phyloP scores from a whole-genome alignment of 2,888 invertebrate species.

The Clepsis dumicolana region DNA sequence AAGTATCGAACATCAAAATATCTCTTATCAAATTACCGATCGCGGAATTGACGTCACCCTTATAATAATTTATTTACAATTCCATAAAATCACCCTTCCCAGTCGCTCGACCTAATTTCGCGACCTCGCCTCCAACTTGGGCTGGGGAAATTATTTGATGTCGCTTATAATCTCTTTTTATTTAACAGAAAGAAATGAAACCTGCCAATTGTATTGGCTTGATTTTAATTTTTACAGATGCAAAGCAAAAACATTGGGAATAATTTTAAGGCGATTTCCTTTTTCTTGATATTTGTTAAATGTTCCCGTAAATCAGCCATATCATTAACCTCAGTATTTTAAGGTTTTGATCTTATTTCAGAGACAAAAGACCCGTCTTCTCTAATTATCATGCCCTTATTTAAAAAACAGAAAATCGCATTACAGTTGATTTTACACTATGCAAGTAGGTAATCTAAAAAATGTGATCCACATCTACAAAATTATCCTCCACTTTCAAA shows the following conservation, averaged over 20 bases:
- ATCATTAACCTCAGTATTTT: no score
- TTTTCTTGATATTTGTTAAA: neutral
- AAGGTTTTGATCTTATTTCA: no score
- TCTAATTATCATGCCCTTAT: no score
- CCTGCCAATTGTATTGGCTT: conserved; percentile 21
- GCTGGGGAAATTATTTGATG: conserved; percentile 34
- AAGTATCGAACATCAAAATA: conserved; percentile 8
- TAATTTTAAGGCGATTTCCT: neutral
- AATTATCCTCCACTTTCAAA: neutral
- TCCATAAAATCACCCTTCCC: conserved; percentile 26
- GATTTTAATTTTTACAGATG: conserved; percentile 4
- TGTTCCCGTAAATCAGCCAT: no score
- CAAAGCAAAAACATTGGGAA: neutral
- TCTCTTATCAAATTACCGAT: conserved; percentile 25
- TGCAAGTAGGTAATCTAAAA: no score
- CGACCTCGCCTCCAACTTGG: conserved; percentile 27
- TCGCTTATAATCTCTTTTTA: conserved; percentile 31
- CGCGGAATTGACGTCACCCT: conserved; percentile 15
- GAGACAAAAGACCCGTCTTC: no score
- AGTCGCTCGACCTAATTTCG: conserved; percentile 35
- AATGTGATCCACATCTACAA: no score
- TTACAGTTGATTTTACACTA: no score
- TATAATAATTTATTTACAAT: conserved; percentile 35
- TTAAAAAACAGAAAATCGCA: no score
- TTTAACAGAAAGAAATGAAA: conserved; percentile 23